Conservation (phyloP, 2,113 vertebrate species). For the Machaerirhynchus nigripectus region DNA sequence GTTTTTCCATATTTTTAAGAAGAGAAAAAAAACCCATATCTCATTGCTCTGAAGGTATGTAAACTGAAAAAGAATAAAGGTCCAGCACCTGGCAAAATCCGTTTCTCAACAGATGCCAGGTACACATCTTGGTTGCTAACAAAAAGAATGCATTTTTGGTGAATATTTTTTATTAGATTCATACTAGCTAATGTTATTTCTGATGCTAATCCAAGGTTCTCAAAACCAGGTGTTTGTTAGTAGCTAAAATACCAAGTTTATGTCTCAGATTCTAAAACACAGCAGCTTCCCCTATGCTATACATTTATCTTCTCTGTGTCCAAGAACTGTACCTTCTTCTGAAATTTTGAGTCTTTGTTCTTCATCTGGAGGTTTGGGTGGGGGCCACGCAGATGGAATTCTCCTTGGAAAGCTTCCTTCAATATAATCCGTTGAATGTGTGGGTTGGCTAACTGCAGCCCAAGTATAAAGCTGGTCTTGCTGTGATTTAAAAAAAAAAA, state of each 20-base stretch:
- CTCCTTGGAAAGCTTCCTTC: slow-evolving; percentile 83
- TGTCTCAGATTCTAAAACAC: neutral
- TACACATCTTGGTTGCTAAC: neutral
- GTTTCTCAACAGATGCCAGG: neutral
- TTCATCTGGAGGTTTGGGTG: slow-evolving; percentile 67
- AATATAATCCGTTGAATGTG: slow-evolving; percentile 81
- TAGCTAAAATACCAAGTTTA: neutral
- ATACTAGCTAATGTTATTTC: neutral
- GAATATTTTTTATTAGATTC: neutral
- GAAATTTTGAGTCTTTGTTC: slow-evolving; percentile 56
- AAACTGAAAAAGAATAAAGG: neutral
- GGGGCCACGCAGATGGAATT: slow-evolving; percentile 72
- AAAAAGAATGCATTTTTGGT: neutral
- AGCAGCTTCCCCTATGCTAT: neutral
- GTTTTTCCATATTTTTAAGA: neutral
- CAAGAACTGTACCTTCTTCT: slow-evolving; percentile 77
- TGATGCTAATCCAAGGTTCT: neutral
- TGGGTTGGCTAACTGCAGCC: slow-evolving; percentile 91
- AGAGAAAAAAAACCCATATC: neutral
- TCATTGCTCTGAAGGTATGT: neutral
- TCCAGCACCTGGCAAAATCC: neutral
- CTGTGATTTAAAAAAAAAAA: slow-evolving; percentile 59
- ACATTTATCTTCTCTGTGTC: neutral
- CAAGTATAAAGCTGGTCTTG: slow-evolving; percentile 95
- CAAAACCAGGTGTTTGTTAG: neutral